phyloP scores from a whole-genome alignment of 1,140 invertebrate genomes.

The Nylanderia fulva region DNA sequence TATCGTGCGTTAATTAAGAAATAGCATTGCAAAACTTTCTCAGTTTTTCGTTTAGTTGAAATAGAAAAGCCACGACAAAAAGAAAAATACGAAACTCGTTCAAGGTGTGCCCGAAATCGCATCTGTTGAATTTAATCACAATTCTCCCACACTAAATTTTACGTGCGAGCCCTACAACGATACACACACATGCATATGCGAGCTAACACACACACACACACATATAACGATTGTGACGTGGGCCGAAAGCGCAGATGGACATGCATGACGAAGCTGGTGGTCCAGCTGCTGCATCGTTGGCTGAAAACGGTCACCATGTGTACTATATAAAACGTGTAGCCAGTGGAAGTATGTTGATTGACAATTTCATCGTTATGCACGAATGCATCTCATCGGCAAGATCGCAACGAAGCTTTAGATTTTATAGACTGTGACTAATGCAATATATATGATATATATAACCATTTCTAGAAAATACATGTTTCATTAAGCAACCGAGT shows the following conservation, averaged over 20 bases:
- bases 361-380: constrained; percentile 53
- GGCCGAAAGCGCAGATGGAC: constrained; percentile 56
- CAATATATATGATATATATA: constrained; percentile 21
- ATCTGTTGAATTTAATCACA: constrained; percentile 51
- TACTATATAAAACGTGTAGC: constrained; percentile 48
- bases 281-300: constrained; percentile 12
- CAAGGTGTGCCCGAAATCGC: constrained; percentile 38
- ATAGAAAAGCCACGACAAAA: neutral
- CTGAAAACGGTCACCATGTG: constrained; percentile 7
- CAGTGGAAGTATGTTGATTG: constrained; percentile 37
- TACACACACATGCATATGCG: neutral
- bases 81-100: neutral
- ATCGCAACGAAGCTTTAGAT: constrained; percentile 22
- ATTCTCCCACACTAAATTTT: constrained; percentile 48
- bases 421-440: constrained; percentile 40
- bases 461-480: neutral
- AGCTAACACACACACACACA: neutral
- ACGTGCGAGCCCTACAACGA: neutral
- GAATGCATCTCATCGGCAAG: constrained; percentile 11
- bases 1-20: neutral
- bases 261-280: constrained; percentile 54
- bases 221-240: neutral
- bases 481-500: neutral
- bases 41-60: constrained; percentile 3
- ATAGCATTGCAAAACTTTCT: neutral